phyloP scores from a whole-genome alignment of 2,113 vertebrate genomes.

The Cinclus cinclus region DNA sequence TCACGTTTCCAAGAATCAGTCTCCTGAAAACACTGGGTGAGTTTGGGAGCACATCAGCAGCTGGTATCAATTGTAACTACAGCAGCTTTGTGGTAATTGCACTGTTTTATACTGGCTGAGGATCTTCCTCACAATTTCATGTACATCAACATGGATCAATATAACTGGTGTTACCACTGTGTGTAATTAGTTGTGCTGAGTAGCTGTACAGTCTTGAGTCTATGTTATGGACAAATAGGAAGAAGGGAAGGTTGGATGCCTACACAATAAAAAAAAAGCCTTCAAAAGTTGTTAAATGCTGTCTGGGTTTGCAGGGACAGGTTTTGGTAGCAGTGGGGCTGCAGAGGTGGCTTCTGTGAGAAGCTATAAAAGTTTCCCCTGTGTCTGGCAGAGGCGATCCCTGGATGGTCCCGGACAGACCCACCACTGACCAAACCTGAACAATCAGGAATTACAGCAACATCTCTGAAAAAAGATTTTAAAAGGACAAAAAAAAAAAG shows the following conservation, averaged over 20 bases:
- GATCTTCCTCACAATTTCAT: neutral
- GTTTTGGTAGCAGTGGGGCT: neutral
- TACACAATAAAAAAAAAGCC: neutral
- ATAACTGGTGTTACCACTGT: no score
- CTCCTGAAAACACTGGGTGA: neutral
- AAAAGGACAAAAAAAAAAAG: neutral
- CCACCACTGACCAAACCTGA: neutral
- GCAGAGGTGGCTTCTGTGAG: neutral
- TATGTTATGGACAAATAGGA: neutral
- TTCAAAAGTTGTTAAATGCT: neutral
- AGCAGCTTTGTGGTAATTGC: neutral
- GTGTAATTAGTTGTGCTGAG: neutral
- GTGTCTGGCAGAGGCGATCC: neutral
- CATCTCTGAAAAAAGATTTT: rapidly evolving
- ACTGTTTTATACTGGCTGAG: neutral
- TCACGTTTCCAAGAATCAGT: neutral
- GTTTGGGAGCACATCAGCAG: neutral
- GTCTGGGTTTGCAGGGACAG: neutral
- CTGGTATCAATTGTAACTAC: neutral
- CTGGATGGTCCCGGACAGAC: neutral
- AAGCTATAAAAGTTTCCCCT: neutral
- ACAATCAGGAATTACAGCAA: no score
- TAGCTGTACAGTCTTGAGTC: neutral
- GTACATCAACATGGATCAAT: rapidly evolving
- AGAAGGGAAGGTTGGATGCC: neutral